Conservation (phyloP, 1,140 invertebrate species). For the Zaprionus camerounensis region DNA sequence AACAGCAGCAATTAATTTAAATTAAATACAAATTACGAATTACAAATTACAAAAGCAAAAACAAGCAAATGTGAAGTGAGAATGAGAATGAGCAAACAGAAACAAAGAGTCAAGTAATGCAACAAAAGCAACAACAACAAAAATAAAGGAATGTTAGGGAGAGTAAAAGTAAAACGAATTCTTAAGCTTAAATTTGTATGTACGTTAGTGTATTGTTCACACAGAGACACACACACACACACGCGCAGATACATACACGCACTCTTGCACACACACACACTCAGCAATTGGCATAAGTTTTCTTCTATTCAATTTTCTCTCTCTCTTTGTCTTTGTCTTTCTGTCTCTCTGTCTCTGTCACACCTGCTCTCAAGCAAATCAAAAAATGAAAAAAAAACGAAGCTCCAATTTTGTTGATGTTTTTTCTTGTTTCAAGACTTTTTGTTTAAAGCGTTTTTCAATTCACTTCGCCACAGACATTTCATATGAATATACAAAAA, state of each 20-base stretch:
- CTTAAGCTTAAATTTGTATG: conserved; percentile 80
- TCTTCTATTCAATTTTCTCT: conserved; percentile 32
- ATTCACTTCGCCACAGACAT: conserved; percentile 42
- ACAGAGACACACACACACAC: conserved; percentile 26
- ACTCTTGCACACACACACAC: conserved; percentile 7
- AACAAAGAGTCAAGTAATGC: conserved; percentile 54
- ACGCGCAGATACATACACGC: conserved; percentile 26
- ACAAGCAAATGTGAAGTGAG: conserved; percentile 43
- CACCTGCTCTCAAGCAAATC: conserved; percentile 36
- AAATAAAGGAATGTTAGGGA: conserved; percentile 3
- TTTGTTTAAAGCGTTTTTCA: conserved; percentile 38
- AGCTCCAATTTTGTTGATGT: conserved; percentile 37
- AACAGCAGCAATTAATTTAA: conserved; percentile 68
- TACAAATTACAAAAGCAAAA: conserved; percentile 30
- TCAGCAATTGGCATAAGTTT: conserved; percentile 30
- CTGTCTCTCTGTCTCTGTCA: conserved; percentile 16
- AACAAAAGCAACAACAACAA: conserved; percentile 39
- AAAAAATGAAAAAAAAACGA: conserved; percentile 34
- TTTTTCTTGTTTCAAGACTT: conserved; percentile 24
- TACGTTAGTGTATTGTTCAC: conserved; percentile 72
- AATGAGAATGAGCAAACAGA: conserved; percentile 47
- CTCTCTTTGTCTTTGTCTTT: conserved; percentile 18
- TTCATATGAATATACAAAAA: conserved; percentile 55
- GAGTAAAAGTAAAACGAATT: conserved; percentile 62
- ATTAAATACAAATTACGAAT: conserved; percentile 41